Evolutionary conservation across 1,140 invertebrate species (phyloP).

Genomic region (Proales similis): DNA sequence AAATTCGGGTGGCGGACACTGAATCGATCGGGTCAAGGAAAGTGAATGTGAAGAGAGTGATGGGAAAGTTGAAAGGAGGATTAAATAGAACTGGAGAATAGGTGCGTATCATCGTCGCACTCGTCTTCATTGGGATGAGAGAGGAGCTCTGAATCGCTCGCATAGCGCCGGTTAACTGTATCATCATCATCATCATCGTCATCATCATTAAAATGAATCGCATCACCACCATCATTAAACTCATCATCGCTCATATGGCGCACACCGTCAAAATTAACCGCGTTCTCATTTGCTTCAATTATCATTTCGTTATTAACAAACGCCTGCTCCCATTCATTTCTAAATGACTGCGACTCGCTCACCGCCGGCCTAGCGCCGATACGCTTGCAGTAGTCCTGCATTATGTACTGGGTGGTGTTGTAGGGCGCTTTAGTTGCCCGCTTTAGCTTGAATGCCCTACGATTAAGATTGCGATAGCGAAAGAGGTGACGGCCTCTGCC

Average conservation of each 20-base stretch:
- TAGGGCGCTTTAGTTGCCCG: slow-evolving; percentile 30
- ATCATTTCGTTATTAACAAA: slow-evolving; percentile 9
- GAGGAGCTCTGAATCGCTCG: no score
- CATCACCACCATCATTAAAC: background rate
- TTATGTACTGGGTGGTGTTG: slow-evolving; percentile 32
- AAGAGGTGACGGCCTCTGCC: background rate
- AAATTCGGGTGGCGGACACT: no score
- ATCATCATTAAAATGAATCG: background rate
- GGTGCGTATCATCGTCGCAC: no score
- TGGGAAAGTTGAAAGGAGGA: no score
- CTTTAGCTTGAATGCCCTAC: no score
- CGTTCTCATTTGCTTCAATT: background rate
- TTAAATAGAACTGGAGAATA: no score
- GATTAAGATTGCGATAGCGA: no score
- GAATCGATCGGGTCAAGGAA: no score
- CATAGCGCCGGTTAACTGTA: no score
- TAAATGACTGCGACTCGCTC: slow-evolving; percentile 26
- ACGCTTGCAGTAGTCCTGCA: slow-evolving; percentile 34
- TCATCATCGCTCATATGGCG: background rate
- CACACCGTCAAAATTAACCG: background rate
- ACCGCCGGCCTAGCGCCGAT: slow-evolving; percentile 14
- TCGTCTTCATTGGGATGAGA: no score
- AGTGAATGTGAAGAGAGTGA: no score
- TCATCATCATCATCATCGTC: background rate
- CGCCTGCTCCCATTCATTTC: slow-evolving; percentile 26